Evolutionary conservation across 1,140 invertebrate species (phyloP).

Genomic region (Drosophila yakuba): DNA sequence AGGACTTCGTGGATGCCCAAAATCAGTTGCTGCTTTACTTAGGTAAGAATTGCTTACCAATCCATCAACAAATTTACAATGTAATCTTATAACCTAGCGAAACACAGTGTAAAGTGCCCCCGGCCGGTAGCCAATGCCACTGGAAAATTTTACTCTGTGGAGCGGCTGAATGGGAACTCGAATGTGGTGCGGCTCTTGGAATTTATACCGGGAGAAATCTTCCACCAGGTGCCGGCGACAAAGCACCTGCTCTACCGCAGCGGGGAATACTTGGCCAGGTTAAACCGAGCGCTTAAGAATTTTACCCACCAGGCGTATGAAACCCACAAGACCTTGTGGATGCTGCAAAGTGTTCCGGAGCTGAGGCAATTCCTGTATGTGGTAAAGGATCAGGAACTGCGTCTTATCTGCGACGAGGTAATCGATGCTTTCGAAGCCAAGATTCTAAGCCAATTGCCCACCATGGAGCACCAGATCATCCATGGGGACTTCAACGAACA

Average conservation of each 20-base stretch:
- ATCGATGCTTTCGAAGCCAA: conserved; percentile 88
- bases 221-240: conserved; percentile 87
- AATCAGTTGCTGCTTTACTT: conserved; percentile 89
- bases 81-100: conserved; percentile 75
- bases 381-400: conserved; percentile 87
- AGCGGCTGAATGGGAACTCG: conserved; percentile 85
- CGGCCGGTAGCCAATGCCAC: conserved; percentile 88
- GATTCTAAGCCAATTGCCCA: conserved; percentile 86
- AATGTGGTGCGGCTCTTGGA: conserved; percentile 90
- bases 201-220: conserved; percentile 89
- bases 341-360: conserved; percentile 88
- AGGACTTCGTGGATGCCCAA: conserved; percentile 89
- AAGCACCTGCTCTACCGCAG: conserved; percentile 88
- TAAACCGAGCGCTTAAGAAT: conserved; percentile 88
- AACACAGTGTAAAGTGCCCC: conserved; percentile 88
- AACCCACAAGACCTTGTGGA: conserved; percentile 89
- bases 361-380: conserved; percentile 89
- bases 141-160: conserved; percentile 87
- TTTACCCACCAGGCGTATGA: conserved; percentile 90
- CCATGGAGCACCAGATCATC: conserved; percentile 90
- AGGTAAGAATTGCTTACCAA: conserved; percentile 84
- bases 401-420: conserved; percentile 87
- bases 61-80: background rate
- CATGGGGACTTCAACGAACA: conserved; percentile 97
- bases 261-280: conserved; percentile 89